Conservation (phyloP, 2,888 invertebrate species). For the Callosobruchus maculatus region DNA sequence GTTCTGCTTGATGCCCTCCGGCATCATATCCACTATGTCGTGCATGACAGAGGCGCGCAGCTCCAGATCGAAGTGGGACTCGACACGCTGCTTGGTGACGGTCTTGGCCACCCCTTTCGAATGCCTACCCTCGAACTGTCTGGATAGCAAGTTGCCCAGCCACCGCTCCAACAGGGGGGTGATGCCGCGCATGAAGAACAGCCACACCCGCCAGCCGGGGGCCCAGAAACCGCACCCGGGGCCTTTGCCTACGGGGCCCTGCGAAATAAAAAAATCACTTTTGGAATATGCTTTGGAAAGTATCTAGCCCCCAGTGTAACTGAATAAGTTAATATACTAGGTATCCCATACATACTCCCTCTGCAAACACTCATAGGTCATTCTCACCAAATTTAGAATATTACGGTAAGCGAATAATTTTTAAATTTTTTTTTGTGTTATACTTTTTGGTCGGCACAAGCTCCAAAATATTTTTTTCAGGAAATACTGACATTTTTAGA, state of each 20-base stretch:
- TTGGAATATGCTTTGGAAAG: too few species aligned
- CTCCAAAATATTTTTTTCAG: too few species aligned
- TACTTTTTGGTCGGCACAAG: too few species aligned
- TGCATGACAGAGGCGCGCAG: conserved; percentile 94
- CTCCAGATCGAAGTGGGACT: conserved; percentile 99
- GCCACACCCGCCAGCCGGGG: conserved; percentile 98
- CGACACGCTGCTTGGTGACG: conserved; percentile 98
- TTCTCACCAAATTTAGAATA: too few species aligned
- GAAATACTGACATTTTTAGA: too few species aligned
- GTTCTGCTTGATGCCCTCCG: conserved; percentile 98
- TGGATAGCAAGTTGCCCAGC: conserved; percentile 97
- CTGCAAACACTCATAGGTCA: too few species aligned
- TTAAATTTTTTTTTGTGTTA: too few species aligned
- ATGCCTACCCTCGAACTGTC: conserved; percentile 99
- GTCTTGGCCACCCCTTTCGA: conserved; percentile 99
- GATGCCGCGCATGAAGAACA: conserved; percentile 99
- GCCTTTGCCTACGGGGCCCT: conserved; percentile 97
- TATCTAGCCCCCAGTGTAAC: too few species aligned
- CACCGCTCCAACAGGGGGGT: conserved; percentile 96
- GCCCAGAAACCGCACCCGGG: conserved; percentile 99
- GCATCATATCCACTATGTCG: conserved; percentile 99
- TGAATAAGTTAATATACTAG: too few species aligned
- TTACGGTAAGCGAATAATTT: too few species aligned
- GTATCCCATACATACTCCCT: too few species aligned
- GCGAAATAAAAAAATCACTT: conserved; percentile 15